Base-by-base conservation (phyloP, 2,888 invertebrate genomes). In the Drosophila meridiana region DNA sequence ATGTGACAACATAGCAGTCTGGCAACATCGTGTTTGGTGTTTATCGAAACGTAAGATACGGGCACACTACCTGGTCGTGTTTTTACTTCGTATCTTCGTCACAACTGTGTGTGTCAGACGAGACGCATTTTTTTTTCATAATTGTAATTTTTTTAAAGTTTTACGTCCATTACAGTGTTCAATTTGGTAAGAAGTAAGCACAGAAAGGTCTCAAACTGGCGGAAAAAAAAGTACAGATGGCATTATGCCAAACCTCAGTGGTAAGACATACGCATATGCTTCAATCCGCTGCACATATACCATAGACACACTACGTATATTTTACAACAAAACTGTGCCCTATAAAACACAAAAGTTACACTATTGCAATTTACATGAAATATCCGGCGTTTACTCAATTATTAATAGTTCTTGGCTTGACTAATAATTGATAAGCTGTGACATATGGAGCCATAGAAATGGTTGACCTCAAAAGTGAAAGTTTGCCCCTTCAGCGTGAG, bases 201-300 rank as follows among this genome's bases (percentile, higher is more conserved):
- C 43, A 55, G n/a, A 81, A 90, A 81, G 79, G 87, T 87, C 70
- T 91, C 82, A 92, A 92, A 56, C 89, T 92, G 92, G 93, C 92
- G 67, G 92, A 92, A 73, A 92, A 92, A 82, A 92, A 92, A 89
- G 87, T 88, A 78, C 92, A 92, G 73, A 95, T 96, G 96, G 95
- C 96, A 93, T 94, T 95, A 93, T 96, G 96, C 94, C 96, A 96
- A 93, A 94, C 95, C 87, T 94, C 95, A 91, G 96, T 96, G 94
- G 94, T 95, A 92, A 94, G 73, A 42, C 34, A 5, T 4, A 36
- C n/a, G 36, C 55, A 68, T 30, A 57, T 69, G 9, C 20, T 71
- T 34, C 26, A 40, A 64, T 63, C 34, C 14, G 4, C 20, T 52
- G 32, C n/a, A 64, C 0, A 43, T 14, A 58, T 59, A 32, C 53